phyloP scores from a whole-genome alignment of 2,113 vertebrate genomes.

The Uria aalge region DNA sequence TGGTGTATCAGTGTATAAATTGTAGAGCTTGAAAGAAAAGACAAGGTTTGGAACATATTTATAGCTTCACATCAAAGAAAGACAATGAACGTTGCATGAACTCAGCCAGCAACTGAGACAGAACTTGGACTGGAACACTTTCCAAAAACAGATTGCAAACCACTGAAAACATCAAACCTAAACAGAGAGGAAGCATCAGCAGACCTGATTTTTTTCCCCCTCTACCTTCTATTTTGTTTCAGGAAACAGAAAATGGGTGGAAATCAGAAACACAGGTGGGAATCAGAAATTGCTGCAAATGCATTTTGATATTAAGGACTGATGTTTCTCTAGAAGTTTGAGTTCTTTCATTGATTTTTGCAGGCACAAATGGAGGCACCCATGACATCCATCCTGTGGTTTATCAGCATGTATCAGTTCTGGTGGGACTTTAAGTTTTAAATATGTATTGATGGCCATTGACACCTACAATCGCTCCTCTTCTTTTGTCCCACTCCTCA shows the following conservation, averaged over 20 bases:
- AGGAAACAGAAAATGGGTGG: background rate
- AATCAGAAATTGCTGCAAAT: background rate
- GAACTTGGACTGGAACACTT: background rate
- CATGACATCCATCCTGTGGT: background rate
- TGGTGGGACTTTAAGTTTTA: background rate
- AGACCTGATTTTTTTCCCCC: background rate
- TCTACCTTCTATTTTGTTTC: background rate
- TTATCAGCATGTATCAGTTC: background rate
- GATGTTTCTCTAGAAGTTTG: background rate
- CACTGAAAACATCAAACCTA: background rate
- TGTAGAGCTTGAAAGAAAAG: background rate
- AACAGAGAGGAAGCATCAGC: background rate
- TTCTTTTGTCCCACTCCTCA: background rate
- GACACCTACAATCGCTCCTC: fast-evolving
- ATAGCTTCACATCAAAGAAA: background rate
- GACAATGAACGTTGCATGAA: background rate
- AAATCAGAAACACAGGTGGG: background rate
- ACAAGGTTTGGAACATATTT: fast-evolving
- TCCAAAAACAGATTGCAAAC: background rate
- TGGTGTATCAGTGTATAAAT: background rate
- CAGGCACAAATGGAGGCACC: background rate
- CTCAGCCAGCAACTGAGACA: background rate
- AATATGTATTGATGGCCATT: background rate
- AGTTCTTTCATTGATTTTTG: background rate
- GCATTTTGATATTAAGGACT: background rate